phyloP scores from a whole-genome alignment of 2,797 vertebrate genomes.

The Lepus oiostolus region DNA sequence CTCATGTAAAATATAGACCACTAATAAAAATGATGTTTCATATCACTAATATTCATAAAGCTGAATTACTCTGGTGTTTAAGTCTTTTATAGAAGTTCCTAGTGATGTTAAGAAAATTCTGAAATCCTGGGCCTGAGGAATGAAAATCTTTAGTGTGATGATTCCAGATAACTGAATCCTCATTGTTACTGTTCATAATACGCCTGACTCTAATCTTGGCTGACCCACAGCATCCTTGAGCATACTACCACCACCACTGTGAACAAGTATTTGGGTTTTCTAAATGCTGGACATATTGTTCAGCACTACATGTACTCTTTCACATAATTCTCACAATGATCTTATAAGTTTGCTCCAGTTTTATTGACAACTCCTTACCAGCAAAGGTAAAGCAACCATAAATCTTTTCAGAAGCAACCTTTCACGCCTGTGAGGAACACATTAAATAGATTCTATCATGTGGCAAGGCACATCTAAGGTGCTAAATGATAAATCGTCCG shows the following conservation, averaged over 20 bases:
- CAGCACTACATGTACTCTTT: not conserved
- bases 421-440: not conserved
- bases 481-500: not conserved
- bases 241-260: not conserved
- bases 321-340: not conserved
- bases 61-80: not conserved
- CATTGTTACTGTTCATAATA: not conserved
- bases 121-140: not conserved
- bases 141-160: not conserved
- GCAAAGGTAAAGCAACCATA: not conserved
- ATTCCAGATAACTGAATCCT: not conserved
- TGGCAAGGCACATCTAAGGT: not conserved
- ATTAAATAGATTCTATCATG: not conserved
- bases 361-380: not conserved
- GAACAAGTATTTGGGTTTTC: not conserved
- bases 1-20: not conserved
- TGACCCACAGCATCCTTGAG: not conserved
- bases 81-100: not conserved
- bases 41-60: not conserved
- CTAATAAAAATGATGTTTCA: not conserved
- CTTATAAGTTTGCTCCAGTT: not conserved
- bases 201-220: not conserved
- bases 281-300: not conserved
- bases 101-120: conserved; percentile 10
- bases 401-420: too few species aligned